These are phyloP conservation scores for Drosophila parabipectinata DNA, from an alignment of 1,140 invertebrate genomes.

Conservation along the genomic window DNA sequence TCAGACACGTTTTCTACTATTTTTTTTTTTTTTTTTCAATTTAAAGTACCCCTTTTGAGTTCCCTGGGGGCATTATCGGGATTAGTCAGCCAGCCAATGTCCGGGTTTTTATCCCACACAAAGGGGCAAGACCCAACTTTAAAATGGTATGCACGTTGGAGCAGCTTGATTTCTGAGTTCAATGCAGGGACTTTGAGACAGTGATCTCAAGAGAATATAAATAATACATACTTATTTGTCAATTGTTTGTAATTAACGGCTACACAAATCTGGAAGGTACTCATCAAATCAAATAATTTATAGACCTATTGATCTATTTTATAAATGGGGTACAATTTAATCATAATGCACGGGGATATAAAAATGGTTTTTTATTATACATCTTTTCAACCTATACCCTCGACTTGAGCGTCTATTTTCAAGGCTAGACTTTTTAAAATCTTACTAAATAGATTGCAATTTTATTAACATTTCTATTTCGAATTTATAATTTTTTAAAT, in stretches of 20 bases:
- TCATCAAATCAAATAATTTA: no score
- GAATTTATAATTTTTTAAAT: no score
- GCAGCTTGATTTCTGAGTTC: neutral
- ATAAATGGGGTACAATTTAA: no score
- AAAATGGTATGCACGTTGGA: neutral
- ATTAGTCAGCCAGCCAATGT: slow-evolving; percentile 38
- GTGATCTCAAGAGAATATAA: neutral
- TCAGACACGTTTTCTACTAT: slow-evolving; percentile 24
- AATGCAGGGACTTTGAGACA: neutral
- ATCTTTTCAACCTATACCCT: no score
- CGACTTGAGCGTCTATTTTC: no score
- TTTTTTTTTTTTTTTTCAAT: slow-evolving; percentile 16
- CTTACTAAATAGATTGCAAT: no score
- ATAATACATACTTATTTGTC: neutral
- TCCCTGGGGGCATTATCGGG: slow-evolving; percentile 4
- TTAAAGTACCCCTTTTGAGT: slow-evolving; percentile 2
- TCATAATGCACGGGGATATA: no score
- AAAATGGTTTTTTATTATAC: no score
- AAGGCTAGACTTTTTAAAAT: no score
- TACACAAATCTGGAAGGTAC: neutral
- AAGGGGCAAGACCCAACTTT: neutral
- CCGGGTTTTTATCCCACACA: slow-evolving; percentile 17
- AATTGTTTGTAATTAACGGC: neutral
- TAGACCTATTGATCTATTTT: no score
- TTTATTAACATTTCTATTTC: no score